Conservation (phyloP, 2,113 vertebrate species). For the Eolophus roseicapilla region DNA sequence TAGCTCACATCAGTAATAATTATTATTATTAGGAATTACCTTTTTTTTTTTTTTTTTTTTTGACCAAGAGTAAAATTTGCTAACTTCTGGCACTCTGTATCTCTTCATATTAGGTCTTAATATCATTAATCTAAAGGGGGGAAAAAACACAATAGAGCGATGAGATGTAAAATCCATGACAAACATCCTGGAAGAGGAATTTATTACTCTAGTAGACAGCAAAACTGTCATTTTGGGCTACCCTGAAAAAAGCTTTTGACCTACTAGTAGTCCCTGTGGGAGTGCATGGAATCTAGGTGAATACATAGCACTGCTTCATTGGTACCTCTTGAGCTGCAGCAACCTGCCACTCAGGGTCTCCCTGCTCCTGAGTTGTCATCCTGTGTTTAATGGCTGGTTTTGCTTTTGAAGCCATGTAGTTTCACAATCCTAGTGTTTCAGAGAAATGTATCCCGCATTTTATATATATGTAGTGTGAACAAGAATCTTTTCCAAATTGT, state of each 20-base stretch:
- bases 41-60: neutral
- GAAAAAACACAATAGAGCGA: neutral
- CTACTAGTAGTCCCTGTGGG: neutral
- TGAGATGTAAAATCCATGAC: neutral
- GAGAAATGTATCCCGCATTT: neutral
- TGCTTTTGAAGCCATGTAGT: neutral
- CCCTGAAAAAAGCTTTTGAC: neutral
- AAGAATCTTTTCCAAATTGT: neutral
- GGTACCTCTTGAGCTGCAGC: neutral
- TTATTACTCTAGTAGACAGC: neutral
- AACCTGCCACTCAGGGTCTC: neutral
- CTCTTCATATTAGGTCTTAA: neutral
- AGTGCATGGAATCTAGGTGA: accelerated
- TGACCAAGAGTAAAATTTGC: neutral
- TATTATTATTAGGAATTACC: neutral
- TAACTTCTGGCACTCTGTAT: neutral
- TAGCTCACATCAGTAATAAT: neutral
- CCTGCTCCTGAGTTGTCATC: neutral
- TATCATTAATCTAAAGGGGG: neutral
- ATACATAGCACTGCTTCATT: accelerated
- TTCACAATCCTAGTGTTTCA: neutral
- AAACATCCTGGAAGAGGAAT: neutral
- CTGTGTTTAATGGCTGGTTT: neutral
- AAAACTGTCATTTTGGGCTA: neutral
- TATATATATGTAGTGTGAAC: neutral